phyloP scores from a whole-genome alignment of 2,888 invertebrate genomes.

The Congeria kusceri region DNA sequence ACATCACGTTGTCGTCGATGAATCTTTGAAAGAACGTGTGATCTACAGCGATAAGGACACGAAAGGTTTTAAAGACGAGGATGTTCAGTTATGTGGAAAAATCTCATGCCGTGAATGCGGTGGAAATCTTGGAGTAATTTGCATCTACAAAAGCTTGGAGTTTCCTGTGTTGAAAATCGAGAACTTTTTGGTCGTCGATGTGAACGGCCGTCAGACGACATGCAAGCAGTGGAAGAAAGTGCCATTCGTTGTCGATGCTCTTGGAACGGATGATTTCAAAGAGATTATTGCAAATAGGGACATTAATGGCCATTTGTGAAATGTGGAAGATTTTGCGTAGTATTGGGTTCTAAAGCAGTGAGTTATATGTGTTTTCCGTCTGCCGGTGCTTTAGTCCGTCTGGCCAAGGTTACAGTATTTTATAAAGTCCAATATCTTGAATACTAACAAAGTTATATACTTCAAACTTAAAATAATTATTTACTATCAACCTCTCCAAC shows the following conservation, averaged over 20 bases:
- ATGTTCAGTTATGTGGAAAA: conserved; percentile 62
- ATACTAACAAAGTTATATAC: too few species aligned
- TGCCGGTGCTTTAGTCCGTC: too few species aligned
- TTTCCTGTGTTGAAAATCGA: conserved; percentile 72
- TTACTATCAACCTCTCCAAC: too few species aligned
- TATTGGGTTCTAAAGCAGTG: too few species aligned
- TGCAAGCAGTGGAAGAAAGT: conserved; percentile 72
- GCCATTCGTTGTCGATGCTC: conserved; percentile 59
- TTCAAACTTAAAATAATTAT: too few species aligned
- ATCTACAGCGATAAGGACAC: conserved; percentile 38
- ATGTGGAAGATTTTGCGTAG: too few species aligned
- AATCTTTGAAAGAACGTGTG: conserved; percentile 60
- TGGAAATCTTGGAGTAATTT: conserved; percentile 68
- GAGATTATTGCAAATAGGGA: conserved; percentile 36
- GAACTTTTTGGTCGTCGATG: conserved; percentile 68
- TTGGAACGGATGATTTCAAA: conserved; percentile 61
- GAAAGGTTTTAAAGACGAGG: conserved; percentile 45
- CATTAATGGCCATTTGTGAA: background rate
- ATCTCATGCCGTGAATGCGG: conserved; percentile 72
- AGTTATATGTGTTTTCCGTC: too few species aligned
- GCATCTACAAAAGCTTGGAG: conserved; percentile 59
- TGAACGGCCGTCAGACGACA: conserved; percentile 59
- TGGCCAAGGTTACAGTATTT: too few species aligned
- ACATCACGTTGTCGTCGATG: conserved; percentile 76
- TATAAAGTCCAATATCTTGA: too few species aligned